These are phyloP conservation scores for Platichthys stellatus DNA, from an alignment of 2,113 vertebrate genomes.

Conservation along the genomic window DNA sequence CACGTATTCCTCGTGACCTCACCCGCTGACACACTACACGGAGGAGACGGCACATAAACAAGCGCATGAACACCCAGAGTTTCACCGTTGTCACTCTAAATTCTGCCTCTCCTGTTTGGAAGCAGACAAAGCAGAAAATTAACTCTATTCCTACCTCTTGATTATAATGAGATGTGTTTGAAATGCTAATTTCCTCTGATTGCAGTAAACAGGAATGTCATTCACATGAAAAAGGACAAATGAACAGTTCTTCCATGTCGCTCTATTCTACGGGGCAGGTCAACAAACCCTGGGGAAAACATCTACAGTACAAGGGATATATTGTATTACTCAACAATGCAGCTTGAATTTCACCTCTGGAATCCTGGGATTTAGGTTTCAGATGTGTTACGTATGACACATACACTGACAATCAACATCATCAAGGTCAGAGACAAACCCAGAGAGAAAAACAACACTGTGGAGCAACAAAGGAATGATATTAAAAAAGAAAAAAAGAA, in stretches of 20 bases:
- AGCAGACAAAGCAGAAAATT: slow-evolving; percentile 22
- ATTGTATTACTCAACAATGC: slow-evolving; percentile 3
- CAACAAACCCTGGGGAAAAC: slow-evolving; percentile 13
- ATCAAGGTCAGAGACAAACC: slow-evolving; percentile 22
- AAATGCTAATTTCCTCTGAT: slow-evolving; percentile 16
- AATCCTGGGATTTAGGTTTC: slow-evolving; percentile 9
- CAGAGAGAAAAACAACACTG: not conserved
- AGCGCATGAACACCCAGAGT: not conserved
- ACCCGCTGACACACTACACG: slow-evolving; percentile 25
- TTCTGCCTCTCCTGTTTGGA: slow-evolving; percentile 14
- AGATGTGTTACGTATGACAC: slow-evolving; percentile 27
- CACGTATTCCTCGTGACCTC: slow-evolving; percentile 53
- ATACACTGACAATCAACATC: not conserved
- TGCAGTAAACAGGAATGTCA: slow-evolving; percentile 56
- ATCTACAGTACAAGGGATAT: slow-evolving; percentile 33
- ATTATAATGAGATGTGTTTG: slow-evolving; percentile 30
- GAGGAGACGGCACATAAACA: slow-evolving; percentile 29
- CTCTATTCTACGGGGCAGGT: slow-evolving; percentile 20
- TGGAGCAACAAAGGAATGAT: slow-evolving; percentile 3
- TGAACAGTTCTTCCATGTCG: slow-evolving; percentile 23
- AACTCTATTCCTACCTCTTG: slow-evolving; percentile 26
- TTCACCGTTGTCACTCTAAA: not conserved
- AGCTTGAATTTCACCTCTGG: not conserved
- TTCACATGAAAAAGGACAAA: slow-evolving; percentile 19
- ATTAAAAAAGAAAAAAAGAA: slow-evolving; percentile 7